Evolutionary conservation across 1,140 invertebrate species (phyloP), one percentile per base, ranked within the genome.

Genomic region (Drosophila serrata): DNA sequence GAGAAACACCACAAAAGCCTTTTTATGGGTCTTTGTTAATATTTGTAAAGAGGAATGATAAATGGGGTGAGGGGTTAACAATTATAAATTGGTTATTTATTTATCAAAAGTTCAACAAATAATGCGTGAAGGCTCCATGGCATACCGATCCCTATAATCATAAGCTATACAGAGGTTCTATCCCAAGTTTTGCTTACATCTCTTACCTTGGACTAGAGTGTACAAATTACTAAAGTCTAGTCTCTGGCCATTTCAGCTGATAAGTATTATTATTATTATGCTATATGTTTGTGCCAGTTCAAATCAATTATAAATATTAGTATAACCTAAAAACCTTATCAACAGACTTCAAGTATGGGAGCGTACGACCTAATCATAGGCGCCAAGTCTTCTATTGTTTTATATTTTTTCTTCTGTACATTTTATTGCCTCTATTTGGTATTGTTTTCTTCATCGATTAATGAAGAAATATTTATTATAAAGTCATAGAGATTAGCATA

Each of bases 221-320:
- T 22, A 35, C 3, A 22, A 15, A 37, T 37, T 55, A 35, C 55
- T 59, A 33, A 43, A 48, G n/a, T 35, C 49, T 51, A 39, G 17
- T 42, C 19, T 48, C 24, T 27, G 46, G 51, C n/a, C n/a, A n/a
- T n/a, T n/a, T n/a, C n/a, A n/a, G n/a, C 72, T 65, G 61, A 65
- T 73, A 58, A 75, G 59, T 11, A 27, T 46, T 58, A 19, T 51
- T 59, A 48, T 40, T n/a, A 24, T n/a, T 24, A 45, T 61, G n/a
- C n/a, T n/a, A n/a, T n/a, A n/a, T 55, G 59, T 53, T 51, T 75
- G 60, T 48, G 70, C 37, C 58, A 35, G 40, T 65, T 75, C 51
- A 57, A 75, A 75, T 75, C 73, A 58, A 57, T 75, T 57, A 58
- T 65, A 75, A 75, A 75, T 75, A 64, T 75, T 75, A 37, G 60